These are phyloP conservation scores for Laspeyria flexula DNA, from an alignment of 2,888 invertebrate species.

Conservation along the genomic window DNA sequence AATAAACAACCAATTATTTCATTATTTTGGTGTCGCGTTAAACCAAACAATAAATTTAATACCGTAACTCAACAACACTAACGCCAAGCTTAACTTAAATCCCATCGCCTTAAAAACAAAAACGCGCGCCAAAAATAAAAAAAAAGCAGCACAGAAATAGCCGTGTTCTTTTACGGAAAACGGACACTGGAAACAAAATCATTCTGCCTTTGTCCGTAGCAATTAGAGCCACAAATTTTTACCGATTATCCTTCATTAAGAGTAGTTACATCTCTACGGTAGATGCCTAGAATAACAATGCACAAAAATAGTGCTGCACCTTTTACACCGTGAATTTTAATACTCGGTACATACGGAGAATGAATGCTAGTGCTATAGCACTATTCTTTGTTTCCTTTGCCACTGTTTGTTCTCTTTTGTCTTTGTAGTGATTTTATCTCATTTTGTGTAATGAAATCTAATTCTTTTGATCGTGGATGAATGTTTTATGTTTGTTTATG, in stretches of 20 bases:
- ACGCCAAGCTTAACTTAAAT: background rate
- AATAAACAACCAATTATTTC: too few species aligned
- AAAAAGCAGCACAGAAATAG: slow-evolving; percentile 12
- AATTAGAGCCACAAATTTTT: slow-evolving; percentile 42
- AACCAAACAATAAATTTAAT: too few species aligned
- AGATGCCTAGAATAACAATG: slow-evolving; percentile 56
- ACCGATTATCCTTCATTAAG: slow-evolving; percentile 44
- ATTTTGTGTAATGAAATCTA: slow-evolving; percentile 50
- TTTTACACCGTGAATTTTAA: slow-evolving; percentile 58
- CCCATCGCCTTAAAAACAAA: background rate
- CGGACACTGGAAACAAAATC: slow-evolving; percentile 24
- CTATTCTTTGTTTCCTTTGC: slow-evolving; percentile 30
- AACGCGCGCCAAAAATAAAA: background rate
- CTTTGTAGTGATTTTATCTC: slow-evolving; percentile 48
- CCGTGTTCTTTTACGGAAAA: slow-evolving; percentile 15
- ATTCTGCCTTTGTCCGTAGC: slow-evolving; percentile 29
- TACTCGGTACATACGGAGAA: slow-evolving; percentile 43
- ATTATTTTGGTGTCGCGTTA: too few species aligned
- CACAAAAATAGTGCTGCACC: slow-evolving; percentile 60
- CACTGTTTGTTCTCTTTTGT: slow-evolving; percentile 38
- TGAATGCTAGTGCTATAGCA: slow-evolving; percentile 33
- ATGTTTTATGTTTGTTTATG: too few species aligned
- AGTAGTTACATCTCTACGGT: slow-evolving; percentile 43
- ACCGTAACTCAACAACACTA: too few species aligned
- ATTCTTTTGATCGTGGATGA: slow-evolving; percentile 21